Evolutionary conservation across 1,140 invertebrate species (phyloP), one percentile per base, ranked within the genome.

Genomic region (Drosophila rufa): DNA sequence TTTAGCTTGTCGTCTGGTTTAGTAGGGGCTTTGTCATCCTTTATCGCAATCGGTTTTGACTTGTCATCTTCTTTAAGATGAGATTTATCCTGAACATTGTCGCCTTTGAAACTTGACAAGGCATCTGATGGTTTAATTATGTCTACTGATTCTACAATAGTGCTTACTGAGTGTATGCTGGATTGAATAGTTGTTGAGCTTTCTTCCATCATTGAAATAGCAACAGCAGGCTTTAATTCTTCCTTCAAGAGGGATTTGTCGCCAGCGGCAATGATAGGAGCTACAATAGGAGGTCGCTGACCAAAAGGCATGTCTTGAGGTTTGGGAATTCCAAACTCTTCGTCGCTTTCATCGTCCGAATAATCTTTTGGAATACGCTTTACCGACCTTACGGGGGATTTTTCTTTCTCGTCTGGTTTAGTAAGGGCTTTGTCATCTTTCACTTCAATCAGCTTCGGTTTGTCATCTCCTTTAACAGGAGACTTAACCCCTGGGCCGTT

Each of bases 1-100:
- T 58, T 57, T 50, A 15, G 15, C 14, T 76, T 65, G 9, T 66
- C 43, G 19, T 51, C 61, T 45, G 38, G n/a, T 3, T 27, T 46
- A 38, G 42, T 17, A 15, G 33, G 17, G 9, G 30, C 7, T 19
- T 59, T 51, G 43, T 45, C 47, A n/a, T 69, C 57, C 17, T 53
- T 60, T 2, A 36, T 2, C 11, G 11, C 33, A 11, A 11, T 33
- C n/a, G n/a, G n/a, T n/a, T n/a, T n/a, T n/a, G n/a, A n/a, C n/a
- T n/a, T 36, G 9, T 11, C 33, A 36, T 36, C 33, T 36, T 3
- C 9, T 11, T 36, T 36, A 36, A 11, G 2, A 3, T 11, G 33
- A 36, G 33, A 36, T 3, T 36, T 36, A 36, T 36, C 33, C 33
- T 2, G 1, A 33, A 33, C 15, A 15, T 59, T 51, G 42, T 53